Evolutionary conservation across 2,797 vertebrate species (phyloP).

Genomic region (Sebastes aleutianus): DNA sequence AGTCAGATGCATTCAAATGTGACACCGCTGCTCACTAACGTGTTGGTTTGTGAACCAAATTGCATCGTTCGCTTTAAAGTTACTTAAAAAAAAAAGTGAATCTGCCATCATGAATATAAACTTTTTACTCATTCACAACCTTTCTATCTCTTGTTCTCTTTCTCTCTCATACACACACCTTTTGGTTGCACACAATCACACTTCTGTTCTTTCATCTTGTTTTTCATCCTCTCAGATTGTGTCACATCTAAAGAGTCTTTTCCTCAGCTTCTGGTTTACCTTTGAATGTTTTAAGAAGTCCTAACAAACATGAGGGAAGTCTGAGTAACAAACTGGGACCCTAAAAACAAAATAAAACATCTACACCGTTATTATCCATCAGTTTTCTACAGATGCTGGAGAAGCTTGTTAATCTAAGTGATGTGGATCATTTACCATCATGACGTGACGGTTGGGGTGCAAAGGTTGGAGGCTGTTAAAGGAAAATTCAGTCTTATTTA

Average conservation of each 20-base stretch:
- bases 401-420: neutral
- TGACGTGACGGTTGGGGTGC: neutral
- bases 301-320: neutral
- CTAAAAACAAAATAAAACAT: neutral
- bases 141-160: neutral
- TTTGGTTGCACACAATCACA: neutral
- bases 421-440: neutral
- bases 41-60: neutral
- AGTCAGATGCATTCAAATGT: neutral
- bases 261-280: neutral
- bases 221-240: neutral
- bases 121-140: neutral
- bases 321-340: neutral
- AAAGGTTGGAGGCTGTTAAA: neutral
- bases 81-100: neutral
- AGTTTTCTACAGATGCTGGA: neutral
- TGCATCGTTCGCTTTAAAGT: neutral
- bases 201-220: slow-evolving; percentile 14
- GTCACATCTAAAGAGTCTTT: neutral
- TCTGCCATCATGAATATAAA: neutral
- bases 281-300: neutral
- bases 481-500: neutral
- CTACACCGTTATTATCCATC: neutral
- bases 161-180: neutral
- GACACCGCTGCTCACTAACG: neutral